Percentiles rank a stretch among this genome's conserved stretches.
Evolutionary conservation across 2,797 vertebrate genomes (phyloP).

Genomic region (Nannoperca australis): DNA sequence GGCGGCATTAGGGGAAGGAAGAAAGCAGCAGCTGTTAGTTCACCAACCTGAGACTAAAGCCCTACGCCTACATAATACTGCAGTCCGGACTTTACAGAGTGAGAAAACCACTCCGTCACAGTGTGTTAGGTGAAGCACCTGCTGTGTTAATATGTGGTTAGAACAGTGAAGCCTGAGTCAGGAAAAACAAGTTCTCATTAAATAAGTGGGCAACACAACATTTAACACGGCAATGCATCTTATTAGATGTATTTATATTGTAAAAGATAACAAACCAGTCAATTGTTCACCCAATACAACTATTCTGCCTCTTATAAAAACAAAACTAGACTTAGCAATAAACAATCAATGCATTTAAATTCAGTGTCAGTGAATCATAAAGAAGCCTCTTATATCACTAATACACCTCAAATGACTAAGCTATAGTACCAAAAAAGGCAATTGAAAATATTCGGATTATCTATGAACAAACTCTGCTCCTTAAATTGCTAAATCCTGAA

Average conservation of each 20-base stretch:
- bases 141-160: slow-evolving; percentile 53
- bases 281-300: not conserved
- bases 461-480: not conserved
- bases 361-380: not conserved
- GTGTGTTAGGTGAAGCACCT: slow-evolving; percentile 45
- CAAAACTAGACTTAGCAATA: not conserved
- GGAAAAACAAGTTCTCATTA: slow-evolving; percentile 18
- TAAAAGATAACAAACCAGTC: not conserved
- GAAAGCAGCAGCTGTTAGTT: slow-evolving; percentile 98
- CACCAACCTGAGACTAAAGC: slow-evolving; percentile 70
- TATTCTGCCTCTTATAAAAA: not conserved
- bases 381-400: not conserved
- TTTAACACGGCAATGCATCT: not conserved
- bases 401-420: not conserved
- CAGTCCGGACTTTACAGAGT: slow-evolving; percentile 56
- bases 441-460: not conserved
- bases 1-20: slow-evolving; percentile 94
- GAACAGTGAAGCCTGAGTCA: slow-evolving; percentile 20
- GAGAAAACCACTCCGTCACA: slow-evolving; percentile 17
- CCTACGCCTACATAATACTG: slow-evolving; percentile 49
- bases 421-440: not conserved
- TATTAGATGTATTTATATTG: not conserved
- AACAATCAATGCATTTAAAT: not conserved
- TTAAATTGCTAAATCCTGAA: slow-evolving; percentile 6
- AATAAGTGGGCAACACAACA: not conserved